Evolutionary conservation across 2,888 invertebrate species (phyloP).

Genomic region (Dusona sp.): DNA sequence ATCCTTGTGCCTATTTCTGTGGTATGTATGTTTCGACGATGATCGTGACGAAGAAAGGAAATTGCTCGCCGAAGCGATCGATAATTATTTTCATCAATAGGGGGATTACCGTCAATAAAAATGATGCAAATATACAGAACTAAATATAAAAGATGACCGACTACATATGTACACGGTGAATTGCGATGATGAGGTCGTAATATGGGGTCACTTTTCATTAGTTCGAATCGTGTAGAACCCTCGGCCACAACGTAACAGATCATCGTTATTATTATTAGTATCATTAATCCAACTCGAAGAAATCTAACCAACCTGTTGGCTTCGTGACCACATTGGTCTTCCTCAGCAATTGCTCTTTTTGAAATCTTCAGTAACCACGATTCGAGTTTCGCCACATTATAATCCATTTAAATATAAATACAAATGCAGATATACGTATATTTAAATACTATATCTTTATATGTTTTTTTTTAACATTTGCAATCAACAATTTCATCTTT

Average conservation of each 20-base stretch:
- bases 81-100: constrained; percentile 63
- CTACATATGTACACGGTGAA: constrained; percentile 31
- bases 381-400: constrained; percentile 10
- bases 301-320: constrained; percentile 48
- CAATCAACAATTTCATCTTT: background rate
- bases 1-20: background rate
- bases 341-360: constrained; percentile 27
- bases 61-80: constrained; percentile 43
- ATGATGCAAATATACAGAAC: constrained; percentile 27
- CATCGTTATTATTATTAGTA: constrained; percentile 43
- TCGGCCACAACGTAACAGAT: constrained; percentile 20
- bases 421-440: background rate
- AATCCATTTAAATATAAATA: background rate
- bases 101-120: constrained; percentile 42
- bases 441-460: background rate
- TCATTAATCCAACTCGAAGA: constrained; percentile 39
- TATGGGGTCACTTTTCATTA: constrained; percentile 57
- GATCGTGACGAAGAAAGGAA: constrained; percentile 61
- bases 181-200: constrained; percentile 58
- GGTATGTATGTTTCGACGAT: constrained; percentile 7
- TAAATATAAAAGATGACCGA: constrained; percentile 55
- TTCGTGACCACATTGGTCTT: constrained; percentile 50
- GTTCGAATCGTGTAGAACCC: constrained; percentile 54
- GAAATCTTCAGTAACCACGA: constrained; percentile 36
- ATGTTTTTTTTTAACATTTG: background rate